Evolutionary conservation across 2,113 vertebrate genomes (phyloP).

Genomic region (Callaeas wilsoni): DNA sequence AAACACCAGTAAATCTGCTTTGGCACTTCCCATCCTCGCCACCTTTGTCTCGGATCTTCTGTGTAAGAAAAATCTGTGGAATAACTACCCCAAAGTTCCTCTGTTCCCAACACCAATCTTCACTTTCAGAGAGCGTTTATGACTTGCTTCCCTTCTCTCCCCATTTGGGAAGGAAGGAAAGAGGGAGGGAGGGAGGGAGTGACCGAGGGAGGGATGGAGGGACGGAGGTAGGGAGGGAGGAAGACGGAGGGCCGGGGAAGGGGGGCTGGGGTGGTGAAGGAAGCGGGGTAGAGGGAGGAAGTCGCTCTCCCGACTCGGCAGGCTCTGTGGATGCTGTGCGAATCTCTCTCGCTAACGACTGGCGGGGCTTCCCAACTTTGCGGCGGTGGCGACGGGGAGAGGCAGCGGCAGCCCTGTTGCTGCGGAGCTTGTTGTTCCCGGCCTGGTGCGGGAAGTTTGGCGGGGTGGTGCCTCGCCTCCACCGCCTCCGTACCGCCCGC

Average conservation of each 20-base stretch:
- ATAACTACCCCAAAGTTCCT: not conserved
- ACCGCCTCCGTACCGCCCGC: not conserved
- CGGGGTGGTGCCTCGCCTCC: not conserved
- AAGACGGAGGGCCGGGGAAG: no score
- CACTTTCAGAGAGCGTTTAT: not conserved
- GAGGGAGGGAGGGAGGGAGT: not conserved
- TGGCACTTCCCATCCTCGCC: not conserved
- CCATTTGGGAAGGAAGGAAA: no score
- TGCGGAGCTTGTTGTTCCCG: not conserved
- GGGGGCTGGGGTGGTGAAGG: rapidly evolving
- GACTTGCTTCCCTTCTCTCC: not conserved
- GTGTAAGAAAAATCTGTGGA: not conserved
- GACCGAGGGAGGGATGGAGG: no score
- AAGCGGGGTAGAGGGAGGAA: no score
- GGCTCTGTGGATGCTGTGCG: not conserved
- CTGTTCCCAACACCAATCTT: not conserved
- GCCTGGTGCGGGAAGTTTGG: not conserved
- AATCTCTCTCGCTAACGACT: not conserved
- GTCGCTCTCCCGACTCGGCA: rapidly evolving
- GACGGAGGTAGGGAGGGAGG: no score
- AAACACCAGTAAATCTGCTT: not conserved
- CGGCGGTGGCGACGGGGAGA: not conserved
- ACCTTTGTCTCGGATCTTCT: not conserved
- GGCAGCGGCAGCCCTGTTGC: not conserved
- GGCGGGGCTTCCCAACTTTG: not conserved